A percentile compares a stretch with the other conserved stretches of the same genome.
phyloP scores from a whole-genome alignment of 1,140 invertebrate genomes.

The Branchinecta lindahli region DNA sequence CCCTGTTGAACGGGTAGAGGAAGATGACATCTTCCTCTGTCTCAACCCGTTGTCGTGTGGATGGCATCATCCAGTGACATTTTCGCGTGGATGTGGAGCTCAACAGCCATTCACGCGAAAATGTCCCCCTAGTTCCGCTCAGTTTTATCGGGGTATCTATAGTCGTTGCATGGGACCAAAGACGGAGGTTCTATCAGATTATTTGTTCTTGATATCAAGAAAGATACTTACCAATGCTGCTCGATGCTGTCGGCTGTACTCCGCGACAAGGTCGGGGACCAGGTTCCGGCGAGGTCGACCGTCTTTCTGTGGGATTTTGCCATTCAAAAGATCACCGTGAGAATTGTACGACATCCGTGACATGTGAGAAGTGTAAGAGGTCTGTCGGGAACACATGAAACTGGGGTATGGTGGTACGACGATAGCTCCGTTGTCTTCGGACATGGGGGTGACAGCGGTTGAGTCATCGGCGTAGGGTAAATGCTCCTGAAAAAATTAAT shows the following conservation, averaged over 20 bases:
- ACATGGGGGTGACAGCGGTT: constrained; percentile 93
- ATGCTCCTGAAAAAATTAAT: constrained; percentile 51
- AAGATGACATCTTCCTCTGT: no score
- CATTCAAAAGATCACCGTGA: constrained; percentile 68
- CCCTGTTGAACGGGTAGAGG: no score
- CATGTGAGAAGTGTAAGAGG: constrained; percentile 83
- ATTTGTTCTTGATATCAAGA: background rate
- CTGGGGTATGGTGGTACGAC: constrained; percentile 72
- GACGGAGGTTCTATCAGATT: no score
- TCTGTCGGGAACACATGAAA: constrained; percentile 60
- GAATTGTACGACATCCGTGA: constrained; percentile 82
- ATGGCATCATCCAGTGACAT: no score
- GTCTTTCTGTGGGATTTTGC: constrained; percentile 58
- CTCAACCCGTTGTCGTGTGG: no score
- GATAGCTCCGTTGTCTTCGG: constrained; percentile 88
- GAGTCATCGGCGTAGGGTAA: constrained; percentile 94
- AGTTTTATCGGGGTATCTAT: no score
- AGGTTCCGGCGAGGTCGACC: constrained; percentile 42
- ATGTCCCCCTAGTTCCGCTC: no score
- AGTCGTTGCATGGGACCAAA: no score
- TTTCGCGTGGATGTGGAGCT: no score
- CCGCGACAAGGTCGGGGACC: constrained; percentile 22
- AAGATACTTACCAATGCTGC: constrained; percentile 24
- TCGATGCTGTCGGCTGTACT: constrained; percentile 18
- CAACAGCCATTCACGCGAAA: no score